A percentile compares a stretch with the other conserved stretches of the same genome.
These are phyloP conservation scores for Ferdinandea cuprea DNA, from an alignment of 2,888 invertebrate species.

Conservation along the genomic window DNA sequence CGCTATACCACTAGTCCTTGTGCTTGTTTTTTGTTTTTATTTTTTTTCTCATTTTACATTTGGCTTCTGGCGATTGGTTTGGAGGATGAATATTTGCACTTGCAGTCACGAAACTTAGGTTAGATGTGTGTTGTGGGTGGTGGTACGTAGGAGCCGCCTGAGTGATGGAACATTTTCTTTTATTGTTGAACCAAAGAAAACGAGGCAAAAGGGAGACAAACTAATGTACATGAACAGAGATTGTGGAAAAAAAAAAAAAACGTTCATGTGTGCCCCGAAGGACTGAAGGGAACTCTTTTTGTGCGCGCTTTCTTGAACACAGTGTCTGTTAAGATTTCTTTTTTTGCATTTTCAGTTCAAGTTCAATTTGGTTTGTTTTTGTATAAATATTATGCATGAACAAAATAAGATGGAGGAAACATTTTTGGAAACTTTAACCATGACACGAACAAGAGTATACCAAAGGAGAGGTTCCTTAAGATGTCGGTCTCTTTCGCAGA, in stretches of 20 bases:
- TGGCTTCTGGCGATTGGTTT: slow-evolving; percentile 19
- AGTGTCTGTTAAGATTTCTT: background rate
- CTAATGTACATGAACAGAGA: background rate
- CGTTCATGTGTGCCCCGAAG: slow-evolving; percentile 7
- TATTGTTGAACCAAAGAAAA: slow-evolving; percentile 2
- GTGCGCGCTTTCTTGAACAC: slow-evolving; percentile 14
- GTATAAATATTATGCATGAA: background rate
- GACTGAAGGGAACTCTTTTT: background rate
- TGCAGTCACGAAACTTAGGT: slow-evolving; percentile 54
- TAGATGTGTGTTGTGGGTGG: slow-evolving; percentile 10
- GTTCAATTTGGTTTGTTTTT: slow-evolving; percentile 13
- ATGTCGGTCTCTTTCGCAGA: no score
- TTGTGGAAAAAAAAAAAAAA: no score
- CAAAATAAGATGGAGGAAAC: background rate
- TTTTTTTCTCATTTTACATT: background rate
- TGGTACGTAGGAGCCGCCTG: background rate
- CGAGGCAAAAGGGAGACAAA: background rate
- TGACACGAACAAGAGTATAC: no score
- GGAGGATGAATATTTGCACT: slow-evolving; percentile 49
- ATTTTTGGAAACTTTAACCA: no score
- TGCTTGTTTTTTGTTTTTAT: slow-evolving; percentile 12
- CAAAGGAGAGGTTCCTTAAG: no score
- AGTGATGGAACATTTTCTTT: slow-evolving; percentile 11
- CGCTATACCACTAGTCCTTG: slow-evolving; percentile 57
- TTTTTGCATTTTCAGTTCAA: slow-evolving; percentile 11